A percentile compares a stretch with the other conserved stretches of the same genome.
Conservation (phyloP, 2,888 invertebrate species). For the Synergus laeviventris region DNA sequence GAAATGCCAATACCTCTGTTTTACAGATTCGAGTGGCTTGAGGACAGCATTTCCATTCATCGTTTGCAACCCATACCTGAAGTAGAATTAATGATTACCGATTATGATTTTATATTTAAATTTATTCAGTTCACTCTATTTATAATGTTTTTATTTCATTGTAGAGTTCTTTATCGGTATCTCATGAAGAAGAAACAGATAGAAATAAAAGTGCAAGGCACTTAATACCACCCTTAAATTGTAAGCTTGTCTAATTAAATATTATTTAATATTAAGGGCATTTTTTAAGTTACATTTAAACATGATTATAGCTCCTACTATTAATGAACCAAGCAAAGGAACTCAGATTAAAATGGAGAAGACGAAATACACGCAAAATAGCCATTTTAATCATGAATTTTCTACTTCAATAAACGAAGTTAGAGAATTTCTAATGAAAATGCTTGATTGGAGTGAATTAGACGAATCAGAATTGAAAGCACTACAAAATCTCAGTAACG, state of each 20-base stretch:
- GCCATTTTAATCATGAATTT: background rate
- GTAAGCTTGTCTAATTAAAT: background rate
- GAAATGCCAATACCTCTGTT: conserved; percentile 77
- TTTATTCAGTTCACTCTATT: background rate
- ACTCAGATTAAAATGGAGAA: background rate
- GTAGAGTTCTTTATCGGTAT: background rate
- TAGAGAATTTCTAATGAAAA: background rate
- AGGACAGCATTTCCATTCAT: conserved; percentile 49
- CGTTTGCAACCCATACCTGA: background rate
- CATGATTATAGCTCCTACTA: background rate
- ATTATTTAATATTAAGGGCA: no score
- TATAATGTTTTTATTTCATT: background rate
- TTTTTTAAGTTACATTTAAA: background rate
- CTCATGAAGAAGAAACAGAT: background rate
- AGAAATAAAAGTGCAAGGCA: background rate
- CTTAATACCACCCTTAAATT: background rate
- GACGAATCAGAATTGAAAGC: background rate
- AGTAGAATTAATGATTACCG: background rate
- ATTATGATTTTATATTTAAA: background rate
- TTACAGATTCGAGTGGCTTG: conserved; percentile 74
- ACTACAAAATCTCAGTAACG: background rate
- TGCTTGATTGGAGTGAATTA: background rate
- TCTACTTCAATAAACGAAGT: background rate
- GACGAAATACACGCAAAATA: background rate
- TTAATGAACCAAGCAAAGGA: background rate